A percentile compares a stretch with the other conserved stretches of the same genome.
These are phyloP conservation scores for Acanthurus leucopareius DNA, from an alignment of 2,797 vertebrate genomes.

Conservation along the genomic window DNA sequence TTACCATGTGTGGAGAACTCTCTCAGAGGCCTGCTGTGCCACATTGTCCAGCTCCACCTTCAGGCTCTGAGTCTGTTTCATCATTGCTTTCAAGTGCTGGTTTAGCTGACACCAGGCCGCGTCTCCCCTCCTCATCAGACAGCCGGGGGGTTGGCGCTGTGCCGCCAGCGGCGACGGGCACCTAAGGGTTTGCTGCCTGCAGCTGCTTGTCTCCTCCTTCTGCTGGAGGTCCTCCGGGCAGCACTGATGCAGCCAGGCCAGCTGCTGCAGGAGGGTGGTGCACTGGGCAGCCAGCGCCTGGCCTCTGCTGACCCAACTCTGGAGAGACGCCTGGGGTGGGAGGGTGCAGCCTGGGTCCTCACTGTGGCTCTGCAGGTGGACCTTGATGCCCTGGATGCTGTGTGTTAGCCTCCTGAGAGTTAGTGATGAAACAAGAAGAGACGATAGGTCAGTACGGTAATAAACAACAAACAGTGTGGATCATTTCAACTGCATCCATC, in stretches of 20 bases:
- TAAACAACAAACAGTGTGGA: not conserved
- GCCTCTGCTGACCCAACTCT: constrained; percentile 86
- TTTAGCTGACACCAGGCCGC: constrained; percentile 85
- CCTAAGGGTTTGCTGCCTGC: constrained; percentile 78
- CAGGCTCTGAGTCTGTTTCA: constrained; percentile 76
- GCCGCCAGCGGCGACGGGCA: constrained; percentile 87
- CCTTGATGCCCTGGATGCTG: constrained; percentile 85
- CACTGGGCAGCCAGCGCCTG: constrained; percentile 89
- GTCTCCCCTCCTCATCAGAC: constrained; percentile 88
- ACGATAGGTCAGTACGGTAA: not conserved
- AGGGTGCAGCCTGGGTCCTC: constrained; percentile 81
- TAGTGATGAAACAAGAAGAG: not conserved
- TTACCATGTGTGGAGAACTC: constrained; percentile 91
- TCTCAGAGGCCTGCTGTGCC: constrained; percentile 79
- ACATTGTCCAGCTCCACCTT: constrained; percentile 87
- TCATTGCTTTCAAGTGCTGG: constrained; percentile 74
- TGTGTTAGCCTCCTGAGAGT: constrained; percentile 87
- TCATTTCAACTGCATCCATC: not conserved
- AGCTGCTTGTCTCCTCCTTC: constrained; percentile 56
- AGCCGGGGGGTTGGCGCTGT: constrained; percentile 87
- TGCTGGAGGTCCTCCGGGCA: constrained; percentile 87
- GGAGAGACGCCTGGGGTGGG: constrained; percentile 89
- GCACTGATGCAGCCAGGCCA: constrained; percentile 91
- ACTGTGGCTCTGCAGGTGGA: constrained; percentile 63
- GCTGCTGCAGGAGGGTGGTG: constrained; percentile 88